Evolutionary conservation across 2,888 invertebrate species (phyloP), one percentile per base, ranked within the genome.

Genomic region (Venusia cambrica): DNA sequence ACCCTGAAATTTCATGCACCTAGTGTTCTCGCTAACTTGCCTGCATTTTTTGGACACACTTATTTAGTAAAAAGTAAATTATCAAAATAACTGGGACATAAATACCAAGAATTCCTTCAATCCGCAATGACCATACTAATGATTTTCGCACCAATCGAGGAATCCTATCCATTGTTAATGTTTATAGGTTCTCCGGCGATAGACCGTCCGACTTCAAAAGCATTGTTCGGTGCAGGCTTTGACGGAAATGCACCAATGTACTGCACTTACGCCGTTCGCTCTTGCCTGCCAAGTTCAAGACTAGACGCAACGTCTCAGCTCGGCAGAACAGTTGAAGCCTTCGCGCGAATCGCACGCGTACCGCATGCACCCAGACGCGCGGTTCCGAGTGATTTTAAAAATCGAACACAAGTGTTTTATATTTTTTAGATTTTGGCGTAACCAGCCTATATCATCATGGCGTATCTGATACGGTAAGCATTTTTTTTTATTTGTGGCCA

Each of bases 271-370:
- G 73, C 73, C 74, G 22, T 36, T 35, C 31, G 32, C 31, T 72
- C 72, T 73, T 77, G 77, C 72, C 73, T 77, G 77, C 55, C 66
- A 62, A 80, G 81, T 81, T 83, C 78, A 84, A 81, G 81, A 74
- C 61, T 69, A 67, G 62, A 56, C 63, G 44, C 60, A 42, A 51
- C n/a, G n/a, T n/a, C 17, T 34, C 37, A 38, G 43, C 36, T 57
- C 39, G 50, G 46, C 83, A 84, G 73, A 81, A 71, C 62, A 65
- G 69, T 54, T 67, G 65, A 60, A 64, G 74, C 71, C 74, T 67
- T 71, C 69, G 67, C 48, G 50, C 57, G 42, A 67, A 61, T 40
- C 51, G 57, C 54, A 52, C 50, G 55, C 58, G 57, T 48, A 46
- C 45, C 37, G 39, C 49, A 52, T 49, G 43, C 46, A 62, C 59